These are phyloP conservation scores for Gobio gobio DNA, from an alignment of 2,113 vertebrate genomes.

Conservation along the genomic window DNA sequence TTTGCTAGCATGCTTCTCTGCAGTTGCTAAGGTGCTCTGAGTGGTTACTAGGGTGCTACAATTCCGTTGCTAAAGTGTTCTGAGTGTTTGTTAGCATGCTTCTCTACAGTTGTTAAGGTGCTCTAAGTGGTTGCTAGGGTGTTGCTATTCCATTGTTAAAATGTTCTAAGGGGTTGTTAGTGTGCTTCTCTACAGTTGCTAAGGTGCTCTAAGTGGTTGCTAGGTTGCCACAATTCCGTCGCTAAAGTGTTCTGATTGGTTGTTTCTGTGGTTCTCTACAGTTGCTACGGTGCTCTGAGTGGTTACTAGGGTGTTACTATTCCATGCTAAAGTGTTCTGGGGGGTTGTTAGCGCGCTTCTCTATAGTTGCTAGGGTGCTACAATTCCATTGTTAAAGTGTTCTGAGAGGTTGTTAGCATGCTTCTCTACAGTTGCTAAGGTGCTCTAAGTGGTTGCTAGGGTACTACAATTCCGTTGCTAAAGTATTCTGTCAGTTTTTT, in stretches of 20 bases:
- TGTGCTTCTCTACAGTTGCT: neutral
- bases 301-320: no score
- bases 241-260: neutral
- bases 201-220: neutral
- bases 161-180: neutral
- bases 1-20: no score
- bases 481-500: neutral
- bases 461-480: neutral
- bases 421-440: neutral
- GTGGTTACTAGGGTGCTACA: neutral
- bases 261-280: neutral
- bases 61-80: neutral
- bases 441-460: neutral
- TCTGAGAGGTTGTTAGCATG: neutral
- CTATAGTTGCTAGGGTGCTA: neutral
- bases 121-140: neutral
- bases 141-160: neutral
- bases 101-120: neutral
- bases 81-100: neutral
- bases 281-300: neutral
- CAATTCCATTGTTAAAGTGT: neutral
- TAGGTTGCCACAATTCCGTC: neutral
- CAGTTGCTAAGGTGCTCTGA: no score
- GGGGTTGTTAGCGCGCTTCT: neutral
- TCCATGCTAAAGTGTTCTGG: no score